Base-by-base conservation (phyloP, 2,797 vertebrate species). In the Spatula clypeata region DNA sequence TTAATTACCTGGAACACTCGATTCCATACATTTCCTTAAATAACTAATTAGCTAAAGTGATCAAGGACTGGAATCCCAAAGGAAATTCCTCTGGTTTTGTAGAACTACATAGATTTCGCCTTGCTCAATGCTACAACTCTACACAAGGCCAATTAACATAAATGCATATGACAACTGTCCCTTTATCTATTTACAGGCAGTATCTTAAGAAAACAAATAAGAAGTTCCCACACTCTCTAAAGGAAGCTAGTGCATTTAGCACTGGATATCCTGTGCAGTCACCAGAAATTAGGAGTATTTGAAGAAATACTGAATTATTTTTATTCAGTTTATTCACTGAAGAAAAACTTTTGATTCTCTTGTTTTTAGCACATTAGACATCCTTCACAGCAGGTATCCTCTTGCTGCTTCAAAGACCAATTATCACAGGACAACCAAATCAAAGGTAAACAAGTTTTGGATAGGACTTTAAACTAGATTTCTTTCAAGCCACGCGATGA, bases 11-110 rank as follows among this genome's bases (percentile, higher is more conserved):
- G 74, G 58, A 94, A 93, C 76, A 75, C 77, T 86, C 32, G 80
- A 94, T 92, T 96, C 72, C 67, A 76, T 72, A 86, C 20, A 70
- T 85, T 49, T 92, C 81, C 32, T 95, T 84, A 94, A 94, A 93
- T 82, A 96, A 95, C 95, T 96, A 97, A 94, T 96, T 97, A 94
- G 94, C 77, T 94, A 60, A 89, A 90, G 58, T 1, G n/a, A 92
- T 32, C 64, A 88, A 94, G 81, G 76, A 93, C 4, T 79, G 83
- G 44, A 94, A 64, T 94, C 89, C 55, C 95, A 91, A 58, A 92
- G 88, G 79, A 80, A 79, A 96, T 84, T 76, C 61, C 79, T 77
- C 86, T 21, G 36, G 54, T 88, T 95, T 42, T 44, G 11, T 15
- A 81, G 54, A 92, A 92, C 70, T 80, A 72, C 67, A 40, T 1